Conservation (phyloP, 2,113 vertebrate species). For the Meriones unguiculatus region DNA sequence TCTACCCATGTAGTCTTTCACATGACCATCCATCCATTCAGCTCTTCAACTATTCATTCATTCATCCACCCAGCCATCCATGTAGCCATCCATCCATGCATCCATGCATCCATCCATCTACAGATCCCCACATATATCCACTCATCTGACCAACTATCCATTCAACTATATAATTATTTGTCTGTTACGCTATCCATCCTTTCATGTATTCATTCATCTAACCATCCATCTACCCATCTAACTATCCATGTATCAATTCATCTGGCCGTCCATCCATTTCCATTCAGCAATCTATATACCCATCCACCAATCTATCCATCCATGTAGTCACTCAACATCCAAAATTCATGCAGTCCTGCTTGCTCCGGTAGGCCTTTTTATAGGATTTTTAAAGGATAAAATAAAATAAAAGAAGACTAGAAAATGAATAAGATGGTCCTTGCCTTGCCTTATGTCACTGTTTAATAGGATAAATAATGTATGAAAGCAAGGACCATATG, state of each 20-base stretch:
- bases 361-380: slow-evolving; percentile 56
- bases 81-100: background rate
- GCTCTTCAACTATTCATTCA: background rate
- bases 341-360: slow-evolving; percentile 45
- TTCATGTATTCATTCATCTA: background rate
- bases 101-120: background rate
- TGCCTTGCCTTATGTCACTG: slow-evolving; percentile 23
- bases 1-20: background rate
- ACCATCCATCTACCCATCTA: background rate
- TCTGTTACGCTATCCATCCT: background rate
- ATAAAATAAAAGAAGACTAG: slow-evolving; percentile 3
- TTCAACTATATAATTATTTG: background rate
- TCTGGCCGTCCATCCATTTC: background rate
- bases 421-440: slow-evolving; percentile 46
- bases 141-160: background rate
- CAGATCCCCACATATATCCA: background rate
- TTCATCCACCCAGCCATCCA: background rate
- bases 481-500: background rate
- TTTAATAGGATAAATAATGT: background rate
- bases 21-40: background rate
- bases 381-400: background rate
- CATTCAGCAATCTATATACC: background rate
- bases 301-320: slow-evolving; percentile 15
- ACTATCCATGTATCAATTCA: slow-evolving; percentile 30
- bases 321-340: slow-evolving; percentile 22